Percentiles rank a stretch among this genome's conserved stretches.
These are phyloP conservation scores for Mormyrus lacerda DNA, from an alignment of 2,113 vertebrate species.

Conservation along the genomic window DNA sequence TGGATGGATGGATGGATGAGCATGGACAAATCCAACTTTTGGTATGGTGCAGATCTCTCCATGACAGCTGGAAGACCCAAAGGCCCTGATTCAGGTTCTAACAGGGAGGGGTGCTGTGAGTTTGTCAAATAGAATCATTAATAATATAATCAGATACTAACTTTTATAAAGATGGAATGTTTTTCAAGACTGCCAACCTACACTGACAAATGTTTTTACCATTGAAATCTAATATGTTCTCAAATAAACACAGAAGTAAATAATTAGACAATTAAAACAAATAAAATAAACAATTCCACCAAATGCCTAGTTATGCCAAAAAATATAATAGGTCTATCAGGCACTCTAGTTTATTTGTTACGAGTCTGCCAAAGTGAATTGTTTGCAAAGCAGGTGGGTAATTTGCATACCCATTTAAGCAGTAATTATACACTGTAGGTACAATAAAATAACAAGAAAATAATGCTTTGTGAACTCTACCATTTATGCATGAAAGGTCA, in stretches of 20 bases:
- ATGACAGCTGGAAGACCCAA: background rate
- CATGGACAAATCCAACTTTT: background rate
- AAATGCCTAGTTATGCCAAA: background rate
- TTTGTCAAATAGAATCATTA: background rate
- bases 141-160: background rate
- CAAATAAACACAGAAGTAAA: background rate
- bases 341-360: background rate
- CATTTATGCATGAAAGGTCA: background rate
- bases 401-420: conserved; percentile 7
- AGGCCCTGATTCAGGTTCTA: background rate
- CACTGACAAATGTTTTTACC: background rate
- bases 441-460: background rate
- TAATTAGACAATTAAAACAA: conserved; percentile 6
- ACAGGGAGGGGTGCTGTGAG: background rate
- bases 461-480: background rate
- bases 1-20: background rate
- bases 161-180: background rate
- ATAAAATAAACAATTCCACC: background rate
- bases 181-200: background rate
- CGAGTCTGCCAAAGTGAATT: background rate
- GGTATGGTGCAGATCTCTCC: background rate
- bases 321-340: background rate
- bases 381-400: background rate
- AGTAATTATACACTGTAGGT: conserved; percentile 8
- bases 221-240: background rate